Percentiles rank a stretch among this genome's conserved stretches.
Evolutionary conservation across 2,797 vertebrate species (phyloP).

Genomic region (Oryzias sinensis): DNA sequence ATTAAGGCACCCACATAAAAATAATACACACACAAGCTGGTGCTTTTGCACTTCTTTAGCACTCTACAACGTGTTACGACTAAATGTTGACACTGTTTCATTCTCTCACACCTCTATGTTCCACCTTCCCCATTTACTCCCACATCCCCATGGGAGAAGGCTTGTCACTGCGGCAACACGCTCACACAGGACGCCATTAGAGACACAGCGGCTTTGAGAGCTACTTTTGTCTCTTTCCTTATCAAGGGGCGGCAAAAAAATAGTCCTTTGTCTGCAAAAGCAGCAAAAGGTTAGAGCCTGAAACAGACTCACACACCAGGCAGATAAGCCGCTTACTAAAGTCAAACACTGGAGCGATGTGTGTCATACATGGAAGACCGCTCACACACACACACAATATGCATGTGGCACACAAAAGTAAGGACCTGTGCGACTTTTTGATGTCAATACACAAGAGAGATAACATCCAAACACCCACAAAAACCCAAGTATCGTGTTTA

Average conservation of each 20-base stretch:
- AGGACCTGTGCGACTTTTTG: slow-evolving; percentile 6
- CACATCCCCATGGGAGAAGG: slow-evolving; percentile 47
- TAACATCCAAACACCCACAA: slow-evolving; percentile 3
- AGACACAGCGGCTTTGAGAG: slow-evolving; percentile 59
- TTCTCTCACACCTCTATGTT: slow-evolving; percentile 39
- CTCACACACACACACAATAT: slow-evolving; percentile 25
- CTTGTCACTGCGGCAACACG: slow-evolving; percentile 61
- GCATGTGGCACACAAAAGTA: slow-evolving; percentile 24
- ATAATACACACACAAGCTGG: slow-evolving; percentile 19
- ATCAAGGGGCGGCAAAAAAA: slow-evolving; percentile 60
- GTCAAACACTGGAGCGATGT: slow-evolving; percentile 71
- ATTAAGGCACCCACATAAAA: slow-evolving; percentile 17
- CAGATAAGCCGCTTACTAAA: slow-evolving; percentile 75
- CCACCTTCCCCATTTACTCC: slow-evolving; percentile 57
- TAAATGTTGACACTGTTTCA: slow-evolving; percentile 59
- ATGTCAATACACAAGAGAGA: not conserved
- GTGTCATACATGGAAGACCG: slow-evolving; percentile 63
- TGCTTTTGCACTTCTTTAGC: slow-evolving; percentile 30
- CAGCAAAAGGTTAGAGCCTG: slow-evolving; percentile 71
- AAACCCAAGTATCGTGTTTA: slow-evolving; percentile 34
- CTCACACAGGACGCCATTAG: slow-evolving; percentile 61
- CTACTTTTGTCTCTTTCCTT: slow-evolving; percentile 71
- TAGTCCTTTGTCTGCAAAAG: slow-evolving; percentile 66
- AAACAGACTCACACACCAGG: slow-evolving; percentile 60
- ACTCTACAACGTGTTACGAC: slow-evolving; percentile 27